Evolutionary conservation across 2,113 vertebrate genomes (phyloP), one percentile per base, ranked within the genome.

Genomic region (Neofelis nebulosa): DNA sequence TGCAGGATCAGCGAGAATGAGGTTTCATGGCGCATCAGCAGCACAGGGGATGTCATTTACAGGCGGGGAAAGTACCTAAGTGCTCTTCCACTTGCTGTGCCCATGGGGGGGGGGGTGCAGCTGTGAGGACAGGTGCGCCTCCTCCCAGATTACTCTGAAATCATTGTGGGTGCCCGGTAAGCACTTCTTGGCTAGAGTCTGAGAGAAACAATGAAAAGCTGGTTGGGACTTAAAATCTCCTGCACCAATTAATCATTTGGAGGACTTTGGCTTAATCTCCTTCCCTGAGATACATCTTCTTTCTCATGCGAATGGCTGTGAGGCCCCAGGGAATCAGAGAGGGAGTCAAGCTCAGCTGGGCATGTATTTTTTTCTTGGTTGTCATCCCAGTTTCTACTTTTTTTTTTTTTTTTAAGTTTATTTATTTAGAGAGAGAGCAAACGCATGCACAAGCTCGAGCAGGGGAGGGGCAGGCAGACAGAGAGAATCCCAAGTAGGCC

Each of bases 1-100:
- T 84, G 94, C 94, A 76, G 55, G 83, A 21, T 94, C 92, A 97
- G 97, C 92, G 0, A 63, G 86, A 86, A 65, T 14, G 89, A 36
- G 38, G 13, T 69, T 82, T 95, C 61, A 23, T 0, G 25, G 79
- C 78, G 38, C 4, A 19, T 23, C 23, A 2, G 31, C 71, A 36
- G 27, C 52, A 19, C 19, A 15, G 50, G 89, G 55, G 52, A 6
- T 25, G 38, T 74, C 50, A 4, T 76, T 78, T 1, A 8, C 61
- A 27, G 66, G 89, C 0, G 1, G 96, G 98, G 97, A 96, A 97
- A 97, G 96, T 74, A 86, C 97, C 97, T 50, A 21, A 10, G 18
- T 15, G 61, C 52, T 48, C 91, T 48, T 66, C 83, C 74, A 92
- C 84, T 93, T 90, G 93, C 93, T 25, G 38, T 15, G 16, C 33